Conservation (phyloP, 2,113 vertebrate genomes). For the Casuarius casuarius region DNA sequence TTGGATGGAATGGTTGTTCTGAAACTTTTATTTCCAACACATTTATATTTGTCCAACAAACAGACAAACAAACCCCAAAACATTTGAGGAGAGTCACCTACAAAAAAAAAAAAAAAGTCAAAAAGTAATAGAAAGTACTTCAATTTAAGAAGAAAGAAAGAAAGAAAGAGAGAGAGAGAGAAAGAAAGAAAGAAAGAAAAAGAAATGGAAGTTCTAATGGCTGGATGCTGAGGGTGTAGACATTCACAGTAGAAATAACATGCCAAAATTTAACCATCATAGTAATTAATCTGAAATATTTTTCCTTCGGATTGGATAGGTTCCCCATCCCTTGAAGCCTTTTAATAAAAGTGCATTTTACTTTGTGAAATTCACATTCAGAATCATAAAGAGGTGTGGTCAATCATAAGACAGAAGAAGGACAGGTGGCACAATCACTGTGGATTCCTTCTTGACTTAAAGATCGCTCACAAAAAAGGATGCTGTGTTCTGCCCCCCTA, state of each 20-base stretch:
- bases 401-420: background rate
- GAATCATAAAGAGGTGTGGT: background rate
- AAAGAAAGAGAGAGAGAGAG: too few relatives aligned
- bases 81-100: background rate
- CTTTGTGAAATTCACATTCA: background rate
- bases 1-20: background rate
- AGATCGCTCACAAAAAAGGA: background rate
- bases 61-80: background rate
- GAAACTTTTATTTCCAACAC: background rate
- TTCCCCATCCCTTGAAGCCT: background rate
- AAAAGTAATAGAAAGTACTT: background rate
- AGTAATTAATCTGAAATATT: background rate
- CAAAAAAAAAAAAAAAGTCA: background rate
- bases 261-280: background rate
- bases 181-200: background rate
- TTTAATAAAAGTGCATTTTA: background rate
- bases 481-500: background rate
- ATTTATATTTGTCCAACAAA: background rate
- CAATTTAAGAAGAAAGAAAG: background rate
- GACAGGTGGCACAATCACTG: background rate
- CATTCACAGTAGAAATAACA: background rate
- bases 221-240: background rate
- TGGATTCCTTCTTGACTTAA: background rate
- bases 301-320: background rate
- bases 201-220: accelerated